phyloP scores from a whole-genome alignment of 2,113 vertebrate genomes.

The Tachysurus fulvidraco region DNA sequence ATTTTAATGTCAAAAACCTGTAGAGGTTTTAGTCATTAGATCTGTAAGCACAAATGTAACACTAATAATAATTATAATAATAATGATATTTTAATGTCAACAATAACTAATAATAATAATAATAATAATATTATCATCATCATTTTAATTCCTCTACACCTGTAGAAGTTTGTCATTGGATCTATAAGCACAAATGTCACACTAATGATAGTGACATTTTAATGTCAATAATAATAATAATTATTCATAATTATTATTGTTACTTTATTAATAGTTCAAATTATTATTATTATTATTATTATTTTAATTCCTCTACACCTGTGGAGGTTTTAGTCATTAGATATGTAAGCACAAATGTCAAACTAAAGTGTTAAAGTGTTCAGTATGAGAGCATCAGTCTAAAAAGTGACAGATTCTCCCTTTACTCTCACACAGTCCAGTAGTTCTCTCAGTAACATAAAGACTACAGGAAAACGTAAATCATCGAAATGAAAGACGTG shows the following conservation, averaged over 20 bases:
- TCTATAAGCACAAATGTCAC: too few species aligned
- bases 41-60: not conserved
- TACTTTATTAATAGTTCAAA: too few species aligned
- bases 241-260: too few species aligned
- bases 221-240: too few species aligned
- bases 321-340: not conserved
- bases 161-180: not conserved
- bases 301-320: too few species aligned
- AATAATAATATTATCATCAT: too few species aligned
- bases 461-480: not conserved
- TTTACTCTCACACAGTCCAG: not conserved
- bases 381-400: not conserved
- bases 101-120: too few species aligned
- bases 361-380: not conserved
- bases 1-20: too few species aligned
- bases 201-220: too few species aligned
- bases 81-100: too few species aligned
- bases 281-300: too few species aligned
- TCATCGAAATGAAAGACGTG: not conserved
- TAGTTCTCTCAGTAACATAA: not conserved
- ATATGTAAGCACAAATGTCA: not conserved
- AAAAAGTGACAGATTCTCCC: not conserved
- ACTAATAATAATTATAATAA: not conserved
- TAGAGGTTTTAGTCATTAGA: not conserved
- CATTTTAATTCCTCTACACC: not conserved